These are phyloP conservation scores for Glossophaga mutica DNA, from an alignment of 2,797 vertebrate genomes.

Conservation along the genomic window DNA sequence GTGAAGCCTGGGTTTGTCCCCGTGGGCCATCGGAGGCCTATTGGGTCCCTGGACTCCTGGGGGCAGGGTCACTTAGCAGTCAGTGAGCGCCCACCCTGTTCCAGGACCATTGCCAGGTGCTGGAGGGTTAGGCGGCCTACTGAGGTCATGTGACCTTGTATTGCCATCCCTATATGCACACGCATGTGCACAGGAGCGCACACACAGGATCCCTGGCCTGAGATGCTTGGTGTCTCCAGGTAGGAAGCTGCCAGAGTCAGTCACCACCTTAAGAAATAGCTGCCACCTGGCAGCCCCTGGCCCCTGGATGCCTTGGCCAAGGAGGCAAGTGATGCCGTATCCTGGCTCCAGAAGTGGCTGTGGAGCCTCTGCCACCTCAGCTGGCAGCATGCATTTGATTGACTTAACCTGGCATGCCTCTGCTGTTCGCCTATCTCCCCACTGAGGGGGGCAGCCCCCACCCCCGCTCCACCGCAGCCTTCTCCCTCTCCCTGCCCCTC, in stretches of 20 bases:
- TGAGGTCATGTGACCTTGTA: neutral
- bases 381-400: neutral
- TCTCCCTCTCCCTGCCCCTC: neutral
- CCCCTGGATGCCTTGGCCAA: neutral
- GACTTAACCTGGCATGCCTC: neutral
- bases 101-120: neutral
- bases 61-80: neutral
- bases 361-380: rapidly evolving
- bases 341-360: too few species aligned
- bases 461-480: neutral
- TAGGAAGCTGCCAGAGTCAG: neutral
- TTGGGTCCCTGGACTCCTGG: neutral
- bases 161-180: neutral
- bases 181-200: rapidly evolving
- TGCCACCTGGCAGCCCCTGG: neutral
- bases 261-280: neutral
- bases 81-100: rapidly evolving
- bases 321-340: neutral
- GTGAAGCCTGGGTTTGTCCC: neutral
- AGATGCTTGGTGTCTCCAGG: neutral
- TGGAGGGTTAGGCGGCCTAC: neutral
- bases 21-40: rapidly evolving
- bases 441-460: rapidly evolving
- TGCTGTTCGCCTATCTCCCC: neutral
- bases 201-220: too few species aligned